These are phyloP conservation scores for Itoplectis maculator DNA, from an alignment of 2,888 invertebrate species.

Conservation along the genomic window DNA sequence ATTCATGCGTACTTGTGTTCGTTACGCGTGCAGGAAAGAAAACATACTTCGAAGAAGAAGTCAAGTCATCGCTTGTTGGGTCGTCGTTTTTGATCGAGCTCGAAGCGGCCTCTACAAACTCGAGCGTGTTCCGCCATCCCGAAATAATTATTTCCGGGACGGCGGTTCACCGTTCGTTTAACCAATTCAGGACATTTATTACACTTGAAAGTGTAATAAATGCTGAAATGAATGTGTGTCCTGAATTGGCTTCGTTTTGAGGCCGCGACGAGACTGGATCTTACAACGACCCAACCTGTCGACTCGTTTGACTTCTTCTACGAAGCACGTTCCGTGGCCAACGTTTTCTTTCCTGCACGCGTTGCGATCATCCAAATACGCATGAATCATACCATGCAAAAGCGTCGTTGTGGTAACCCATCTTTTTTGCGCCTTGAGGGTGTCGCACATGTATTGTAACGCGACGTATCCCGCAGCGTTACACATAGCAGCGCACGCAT, in stretches of 20 bases:
- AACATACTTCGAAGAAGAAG: not conserved
- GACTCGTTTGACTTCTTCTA: not conserved
- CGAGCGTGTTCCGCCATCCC: too few species aligned
- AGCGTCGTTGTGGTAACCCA: too few species aligned
- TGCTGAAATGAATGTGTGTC: too few species aligned
- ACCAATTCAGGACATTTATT: not conserved
- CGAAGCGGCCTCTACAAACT: not conserved
- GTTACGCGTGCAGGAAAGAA: not conserved
- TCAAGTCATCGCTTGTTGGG: not conserved
- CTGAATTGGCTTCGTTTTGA: not conserved
- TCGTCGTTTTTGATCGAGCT: not conserved
- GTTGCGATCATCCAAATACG: too few species aligned
- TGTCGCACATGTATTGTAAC: too few species aligned
- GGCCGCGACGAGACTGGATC: too few species aligned
- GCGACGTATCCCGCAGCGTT: too few species aligned
- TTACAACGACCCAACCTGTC: not conserved
- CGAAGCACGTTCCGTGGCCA: too few species aligned
- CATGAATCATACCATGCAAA: too few species aligned
- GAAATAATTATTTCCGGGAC: not conserved
- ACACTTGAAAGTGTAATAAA: not conserved
- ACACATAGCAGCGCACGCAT: too few species aligned
- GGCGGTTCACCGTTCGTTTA: not conserved
- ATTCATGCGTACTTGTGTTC: not conserved
- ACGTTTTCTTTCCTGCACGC: too few species aligned
- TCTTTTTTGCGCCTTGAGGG: too few species aligned